These are phyloP conservation scores for Noctua comes DNA, from an alignment of 2,888 invertebrate genomes.

Conservation along the genomic window DNA sequence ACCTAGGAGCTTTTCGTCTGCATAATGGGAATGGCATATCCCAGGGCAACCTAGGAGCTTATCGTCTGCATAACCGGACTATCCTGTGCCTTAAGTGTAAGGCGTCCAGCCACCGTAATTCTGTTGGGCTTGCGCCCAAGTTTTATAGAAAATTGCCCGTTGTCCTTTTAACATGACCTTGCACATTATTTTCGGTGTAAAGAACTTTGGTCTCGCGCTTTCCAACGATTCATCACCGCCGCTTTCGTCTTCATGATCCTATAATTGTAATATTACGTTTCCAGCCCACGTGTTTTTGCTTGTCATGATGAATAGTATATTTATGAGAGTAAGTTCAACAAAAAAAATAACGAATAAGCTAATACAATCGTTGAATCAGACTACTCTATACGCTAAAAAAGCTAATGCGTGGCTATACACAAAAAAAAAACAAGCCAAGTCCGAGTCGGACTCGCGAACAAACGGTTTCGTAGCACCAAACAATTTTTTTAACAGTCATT, in stretches of 20 bases:
- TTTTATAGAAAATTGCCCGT: neutral
- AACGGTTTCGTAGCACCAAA: neutral
- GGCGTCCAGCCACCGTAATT: too few species aligned
- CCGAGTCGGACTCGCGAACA: neutral
- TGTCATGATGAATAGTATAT: neutral
- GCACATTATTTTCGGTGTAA: too few species aligned
- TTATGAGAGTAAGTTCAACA: neutral
- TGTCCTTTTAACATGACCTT: neutral
- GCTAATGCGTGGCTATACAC: neutral
- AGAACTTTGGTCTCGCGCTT: too few species aligned
- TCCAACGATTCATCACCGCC: too few species aligned
- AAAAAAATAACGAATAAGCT: neutral
- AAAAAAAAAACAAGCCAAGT: neutral
- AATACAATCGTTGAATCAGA: neutral
- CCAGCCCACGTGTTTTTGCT: neutral
- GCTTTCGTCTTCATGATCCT: neutral
- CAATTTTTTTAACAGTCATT: too few species aligned
- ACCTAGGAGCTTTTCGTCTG: too few species aligned
- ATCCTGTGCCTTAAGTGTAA: too few species aligned
- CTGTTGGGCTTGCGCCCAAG: neutral
- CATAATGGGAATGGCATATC: too few species aligned
- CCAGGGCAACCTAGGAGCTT: too few species aligned
- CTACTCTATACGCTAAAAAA: neutral
- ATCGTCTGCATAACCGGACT: too few species aligned
- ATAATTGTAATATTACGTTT: neutral